Evolutionary conservation across 1,140 invertebrate species (phyloP).

Genomic region (Aradophagus sp.): DNA sequence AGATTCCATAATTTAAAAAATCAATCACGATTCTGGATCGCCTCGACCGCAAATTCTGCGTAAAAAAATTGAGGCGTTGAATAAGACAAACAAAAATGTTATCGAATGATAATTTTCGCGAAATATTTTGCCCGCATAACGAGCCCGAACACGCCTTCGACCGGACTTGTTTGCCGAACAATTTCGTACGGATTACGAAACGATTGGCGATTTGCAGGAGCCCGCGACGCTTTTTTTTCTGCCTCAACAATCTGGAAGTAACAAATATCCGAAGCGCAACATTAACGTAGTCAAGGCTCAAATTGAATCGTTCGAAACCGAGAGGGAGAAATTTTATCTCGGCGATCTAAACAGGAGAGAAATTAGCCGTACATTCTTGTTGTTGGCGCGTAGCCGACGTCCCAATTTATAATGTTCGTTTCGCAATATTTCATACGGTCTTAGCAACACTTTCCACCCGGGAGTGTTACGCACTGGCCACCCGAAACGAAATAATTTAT

Average conservation of each 20-base stretch:
- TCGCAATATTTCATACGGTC: constrained; percentile 35
- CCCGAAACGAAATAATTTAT: constrained; percentile 44
- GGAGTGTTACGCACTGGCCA: constrained; percentile 11
- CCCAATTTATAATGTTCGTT: constrained; percentile 50
- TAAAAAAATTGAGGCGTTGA: no score
- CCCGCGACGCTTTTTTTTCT: background rate
- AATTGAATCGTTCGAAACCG: constrained; percentile 14
- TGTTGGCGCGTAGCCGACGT: constrained; percentile 25
- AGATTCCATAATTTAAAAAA: no score
- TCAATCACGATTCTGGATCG: no score
- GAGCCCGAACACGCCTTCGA: no score
- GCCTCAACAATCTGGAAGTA: constrained; percentile 6
- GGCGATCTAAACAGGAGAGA: constrained; percentile 39
- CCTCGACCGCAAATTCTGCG: no score
- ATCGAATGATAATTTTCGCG: no score
- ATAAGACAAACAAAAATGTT: no score
- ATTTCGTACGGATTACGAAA: no score
- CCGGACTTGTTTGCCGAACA: no score
- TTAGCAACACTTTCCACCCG: constrained; percentile 32
- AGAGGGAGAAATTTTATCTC: constrained; percentile 30
- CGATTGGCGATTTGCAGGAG: no score
- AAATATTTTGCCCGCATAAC: no score
- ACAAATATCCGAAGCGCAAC: constrained; percentile 7
- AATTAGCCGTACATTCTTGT: constrained; percentile 37
- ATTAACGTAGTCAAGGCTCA: constrained; percentile 7